These are phyloP conservation scores for Drosophila albomicans DNA, from an alignment of 1,140 invertebrate species.

Conservation along the genomic window DNA sequence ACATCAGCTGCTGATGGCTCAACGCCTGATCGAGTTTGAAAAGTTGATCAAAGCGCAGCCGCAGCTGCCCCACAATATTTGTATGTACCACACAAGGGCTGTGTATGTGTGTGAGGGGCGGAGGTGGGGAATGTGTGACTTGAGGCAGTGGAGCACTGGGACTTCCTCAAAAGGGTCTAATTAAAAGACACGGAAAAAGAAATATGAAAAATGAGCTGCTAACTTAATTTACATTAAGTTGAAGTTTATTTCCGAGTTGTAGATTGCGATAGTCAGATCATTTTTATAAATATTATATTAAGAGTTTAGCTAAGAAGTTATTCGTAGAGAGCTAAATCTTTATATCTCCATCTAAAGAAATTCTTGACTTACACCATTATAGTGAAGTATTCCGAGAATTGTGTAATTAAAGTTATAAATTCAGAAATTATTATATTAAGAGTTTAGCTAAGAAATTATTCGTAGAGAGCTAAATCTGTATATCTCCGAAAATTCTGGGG, in stretches of 20 bases:
- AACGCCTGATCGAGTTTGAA: constrained; percentile 86
- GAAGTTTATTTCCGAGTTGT: neutral
- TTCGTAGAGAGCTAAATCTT: too few species aligned
- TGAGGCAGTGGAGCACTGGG: neutral
- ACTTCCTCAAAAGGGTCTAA: neutral
- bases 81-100: constrained; percentile 85
- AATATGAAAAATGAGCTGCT: neutral
- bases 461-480: too few species aligned
- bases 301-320: too few species aligned
- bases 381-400: too few species aligned
- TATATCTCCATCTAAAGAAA: too few species aligned
- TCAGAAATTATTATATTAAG: too few species aligned
- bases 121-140: neutral
- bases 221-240: constrained; percentile 1
- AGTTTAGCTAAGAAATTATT: too few species aligned
- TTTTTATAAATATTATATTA: too few species aligned
- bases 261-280: too few species aligned
- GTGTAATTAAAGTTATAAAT: too few species aligned
- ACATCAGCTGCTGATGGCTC: constrained; percentile 87
- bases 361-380: too few species aligned
- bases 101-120: neutral
- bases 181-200: constrained; percentile 6
- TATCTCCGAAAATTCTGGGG: too few species aligned
- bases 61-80: constrained; percentile 90
- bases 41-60: constrained; percentile 91